Evolutionary conservation across 2,888 invertebrate genomes (phyloP), one percentile per base, ranked within the genome.

Genomic region (Leucoptera coffeella): DNA sequence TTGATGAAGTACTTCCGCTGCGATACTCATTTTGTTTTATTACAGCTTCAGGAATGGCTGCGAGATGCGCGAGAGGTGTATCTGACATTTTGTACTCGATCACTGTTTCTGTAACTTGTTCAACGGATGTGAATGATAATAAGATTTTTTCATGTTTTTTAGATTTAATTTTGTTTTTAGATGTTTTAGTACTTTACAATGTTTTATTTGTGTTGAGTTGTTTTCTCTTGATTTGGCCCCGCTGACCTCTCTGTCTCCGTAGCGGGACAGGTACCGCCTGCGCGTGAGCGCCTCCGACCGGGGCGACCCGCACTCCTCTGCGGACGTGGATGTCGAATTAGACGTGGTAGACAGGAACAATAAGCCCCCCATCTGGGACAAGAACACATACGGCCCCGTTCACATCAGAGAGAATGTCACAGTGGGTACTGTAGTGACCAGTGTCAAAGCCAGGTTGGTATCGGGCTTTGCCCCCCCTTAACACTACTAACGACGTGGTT

Each of bases 391-490:
- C 82, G 91, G 93, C 79, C 92, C 92, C 78, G 90, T 90, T 80
- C 86, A 87, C 85, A 89, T 93, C 82, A 87, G 85, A 82, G 93
- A 94, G 86, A 93, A 93, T 87, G 90, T 92, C 82, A 91, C 91
- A 83, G 90, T 93, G 82, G 92, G 93, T 83, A 91, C 91, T 77
- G 87, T 89, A 83, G 91, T 93, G 82, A 91, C 91, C 79, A 86
- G 90, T 78, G 87, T 93, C 77, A 92, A 92, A 85, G 93, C 93
- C 80, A 91, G 92, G 92, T 87, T 86, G 85, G 86, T 86, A 87
- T 85, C 65, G 57, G 62, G 61, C 57, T 60, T 59, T 57, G 67
- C 62, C 64, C 62, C 64, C 58, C 54, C 38, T 58, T 74, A 74
- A 72, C 73, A 73, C 73, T 74, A 77, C 76, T 76, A 74, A 75